phyloP scores from a whole-genome alignment of 1,140 invertebrate species.

The Sycophaga agraensis region DNA sequence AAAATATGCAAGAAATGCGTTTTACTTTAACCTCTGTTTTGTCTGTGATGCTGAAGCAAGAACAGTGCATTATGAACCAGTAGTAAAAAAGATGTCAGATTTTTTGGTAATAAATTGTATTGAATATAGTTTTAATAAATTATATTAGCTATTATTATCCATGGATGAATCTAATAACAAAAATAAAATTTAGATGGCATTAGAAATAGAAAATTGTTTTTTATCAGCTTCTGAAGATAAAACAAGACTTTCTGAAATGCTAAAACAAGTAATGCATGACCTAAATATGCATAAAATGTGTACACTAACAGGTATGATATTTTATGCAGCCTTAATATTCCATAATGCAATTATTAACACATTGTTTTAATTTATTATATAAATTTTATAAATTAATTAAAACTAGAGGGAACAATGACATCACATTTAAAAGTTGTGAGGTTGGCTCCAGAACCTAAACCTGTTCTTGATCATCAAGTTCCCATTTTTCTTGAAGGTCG shows the following conservation, averaged over 20 bases:
- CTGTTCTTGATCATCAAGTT: slow-evolving; percentile 87
- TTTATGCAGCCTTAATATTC: not conserved
- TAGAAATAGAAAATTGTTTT: slow-evolving; percentile 80
- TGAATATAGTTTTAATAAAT: no score
- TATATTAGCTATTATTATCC: no score
- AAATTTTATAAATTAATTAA: slow-evolving; percentile 4
- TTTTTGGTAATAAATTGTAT: slow-evolving; percentile 71
- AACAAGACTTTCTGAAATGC: slow-evolving; percentile 69
- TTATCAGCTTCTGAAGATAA: slow-evolving; percentile 69
- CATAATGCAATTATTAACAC: not conserved
- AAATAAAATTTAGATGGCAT: slow-evolving; percentile 76
- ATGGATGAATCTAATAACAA: not conserved
- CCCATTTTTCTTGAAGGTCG: slow-evolving; percentile 74
- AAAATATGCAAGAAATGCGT: slow-evolving; percentile 90
- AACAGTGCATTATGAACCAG: slow-evolving; percentile 89
- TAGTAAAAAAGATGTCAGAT: slow-evolving; percentile 90
- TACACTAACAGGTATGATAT: slow-evolving; percentile 67
- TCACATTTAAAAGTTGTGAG: slow-evolving; percentile 79
- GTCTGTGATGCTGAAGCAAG: slow-evolving; percentile 86
- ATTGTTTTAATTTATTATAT: not conserved
- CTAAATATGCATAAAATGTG: slow-evolving; percentile 79
- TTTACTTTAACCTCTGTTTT: slow-evolving; percentile 95
- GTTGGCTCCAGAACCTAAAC: slow-evolving; percentile 75
- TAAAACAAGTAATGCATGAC: slow-evolving; percentile 75
- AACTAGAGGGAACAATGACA: slow-evolving; percentile 72